These are phyloP conservation scores for Plectropomus leopardus DNA, from an alignment of 2,113 vertebrate genomes.

Conservation along the genomic window DNA sequence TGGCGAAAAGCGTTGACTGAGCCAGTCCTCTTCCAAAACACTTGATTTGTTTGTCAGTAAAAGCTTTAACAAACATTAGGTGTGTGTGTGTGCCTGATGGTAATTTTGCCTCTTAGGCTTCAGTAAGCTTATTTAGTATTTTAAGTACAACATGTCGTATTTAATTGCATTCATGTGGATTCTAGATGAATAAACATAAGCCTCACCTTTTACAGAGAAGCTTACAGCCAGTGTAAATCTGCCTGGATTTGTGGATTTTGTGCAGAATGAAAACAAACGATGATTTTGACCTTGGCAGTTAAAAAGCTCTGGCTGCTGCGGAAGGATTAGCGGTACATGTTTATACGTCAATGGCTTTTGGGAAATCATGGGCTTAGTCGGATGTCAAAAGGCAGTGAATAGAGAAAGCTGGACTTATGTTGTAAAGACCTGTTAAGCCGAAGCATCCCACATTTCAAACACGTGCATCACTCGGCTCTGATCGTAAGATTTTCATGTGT, in stretches of 20 bases:
- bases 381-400: not conserved
- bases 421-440: not conserved
- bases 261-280: conserved; percentile 25
- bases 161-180: not conserved
- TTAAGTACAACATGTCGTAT: not conserved
- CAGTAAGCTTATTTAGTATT: not conserved
- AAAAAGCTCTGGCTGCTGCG: conserved; percentile 13
- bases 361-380: not conserved
- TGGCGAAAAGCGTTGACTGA: not conserved
- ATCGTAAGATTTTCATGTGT: too few relatives aligned
- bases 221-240: not conserved
- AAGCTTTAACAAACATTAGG: not conserved
- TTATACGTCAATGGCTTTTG: not conserved
- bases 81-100: not conserved
- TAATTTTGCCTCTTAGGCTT: not conserved
- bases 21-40: not conserved
- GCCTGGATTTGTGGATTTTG: conserved; percentile 9
- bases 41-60: not conserved
- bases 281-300: not conserved
- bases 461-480: not conserved
- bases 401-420: not conserved
- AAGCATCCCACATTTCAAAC: not conserved
- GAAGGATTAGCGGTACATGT: conserved; percentile 9
- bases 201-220: not conserved
- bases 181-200: not conserved